phyloP scores from a whole-genome alignment of 64 coral and sea anemone species.

The Cladopsammia gracilis region DNA sequence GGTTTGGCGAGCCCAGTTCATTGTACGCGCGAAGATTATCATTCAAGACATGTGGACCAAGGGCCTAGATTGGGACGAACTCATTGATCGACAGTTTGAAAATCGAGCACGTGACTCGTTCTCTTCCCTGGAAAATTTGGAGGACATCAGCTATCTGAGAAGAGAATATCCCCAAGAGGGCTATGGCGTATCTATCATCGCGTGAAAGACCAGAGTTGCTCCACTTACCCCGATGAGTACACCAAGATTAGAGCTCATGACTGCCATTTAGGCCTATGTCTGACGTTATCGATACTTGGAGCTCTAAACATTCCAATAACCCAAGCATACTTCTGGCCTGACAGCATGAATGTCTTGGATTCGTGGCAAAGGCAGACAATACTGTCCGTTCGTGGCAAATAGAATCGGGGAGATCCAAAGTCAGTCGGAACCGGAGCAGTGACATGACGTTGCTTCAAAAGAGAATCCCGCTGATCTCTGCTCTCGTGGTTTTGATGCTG shows the following conservation, averaged over 20 bases:
- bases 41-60: too few species aligned
- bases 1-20: too few species aligned
- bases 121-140: too few species aligned
- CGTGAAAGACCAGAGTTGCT: too few species aligned
- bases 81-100: too few species aligned
- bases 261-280: conserved; percentile 2
- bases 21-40: too few species aligned
- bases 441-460: not conserved
- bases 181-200: too few species aligned
- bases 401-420: conserved; percentile 55
- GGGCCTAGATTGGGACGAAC: too few species aligned
- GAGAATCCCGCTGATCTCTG: conserved; percentile 27
- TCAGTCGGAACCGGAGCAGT: not conserved
- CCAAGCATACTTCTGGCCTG: too few species aligned
- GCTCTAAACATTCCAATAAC: too few species aligned
- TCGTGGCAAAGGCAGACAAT: conserved; percentile 1
- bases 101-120: too few species aligned
- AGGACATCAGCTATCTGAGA: conserved; percentile 55
- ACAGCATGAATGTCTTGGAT: conserved; percentile 55
- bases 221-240: conserved; percentile 45
- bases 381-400: conserved; percentile 53
- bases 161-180: conserved; percentile 26
- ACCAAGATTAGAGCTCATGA: conserved; percentile 60
- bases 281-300: conserved; percentile 16
- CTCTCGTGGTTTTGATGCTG: not conserved